phyloP scores from a whole-genome alignment of 2,113 vertebrate species.

The Pteronura brasiliensis region DNA sequence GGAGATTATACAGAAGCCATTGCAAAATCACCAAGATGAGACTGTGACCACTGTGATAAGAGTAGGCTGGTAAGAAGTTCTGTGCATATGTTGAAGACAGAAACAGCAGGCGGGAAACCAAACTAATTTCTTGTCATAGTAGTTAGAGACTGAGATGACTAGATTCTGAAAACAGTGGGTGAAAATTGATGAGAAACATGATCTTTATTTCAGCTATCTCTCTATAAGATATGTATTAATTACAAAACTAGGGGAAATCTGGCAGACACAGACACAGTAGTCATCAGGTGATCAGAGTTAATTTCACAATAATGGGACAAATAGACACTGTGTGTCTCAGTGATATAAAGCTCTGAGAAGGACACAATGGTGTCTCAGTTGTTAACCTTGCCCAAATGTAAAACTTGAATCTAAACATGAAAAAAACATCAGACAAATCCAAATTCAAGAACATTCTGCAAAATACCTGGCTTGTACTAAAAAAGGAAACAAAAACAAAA shows the following conservation, averaged over 20 bases:
- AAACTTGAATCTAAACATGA: neutral
- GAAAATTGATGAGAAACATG: neutral
- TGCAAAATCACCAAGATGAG: neutral
- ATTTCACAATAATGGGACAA: neutral
- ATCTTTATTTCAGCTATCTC: neutral
- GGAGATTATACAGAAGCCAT: neutral
- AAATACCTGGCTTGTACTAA: neutral
- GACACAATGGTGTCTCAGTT: neutral
- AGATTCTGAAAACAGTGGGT: neutral
- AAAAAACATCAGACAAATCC: neutral
- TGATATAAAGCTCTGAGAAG: neutral
- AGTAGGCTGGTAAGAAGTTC: neutral
- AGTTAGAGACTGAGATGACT: neutral
- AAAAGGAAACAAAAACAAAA: neutral
- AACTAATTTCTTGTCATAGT: neutral
- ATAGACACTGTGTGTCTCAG: neutral
- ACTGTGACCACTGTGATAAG: no score
- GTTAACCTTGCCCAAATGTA: neutral
- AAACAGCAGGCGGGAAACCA: neutral
- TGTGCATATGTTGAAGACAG: neutral
- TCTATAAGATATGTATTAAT: neutral
- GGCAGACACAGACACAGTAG: neutral
- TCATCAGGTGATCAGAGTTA: neutral
- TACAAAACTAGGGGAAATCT: neutral
- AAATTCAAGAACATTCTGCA: neutral